phyloP scores from a whole-genome alignment of 2,113 vertebrate genomes.

The Phaethornis superciliosus region DNA sequence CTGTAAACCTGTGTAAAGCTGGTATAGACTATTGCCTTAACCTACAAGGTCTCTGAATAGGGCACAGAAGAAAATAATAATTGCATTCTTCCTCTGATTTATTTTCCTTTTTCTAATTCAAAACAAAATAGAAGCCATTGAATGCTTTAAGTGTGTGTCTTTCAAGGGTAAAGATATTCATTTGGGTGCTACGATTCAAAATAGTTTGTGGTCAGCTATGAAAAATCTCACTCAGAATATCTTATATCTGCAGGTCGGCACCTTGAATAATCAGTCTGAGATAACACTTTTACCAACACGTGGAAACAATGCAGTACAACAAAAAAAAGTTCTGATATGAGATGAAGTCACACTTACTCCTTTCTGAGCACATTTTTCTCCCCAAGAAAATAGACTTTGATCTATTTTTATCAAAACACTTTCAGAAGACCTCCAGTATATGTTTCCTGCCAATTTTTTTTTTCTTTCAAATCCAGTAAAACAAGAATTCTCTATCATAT shows the following conservation, averaged over 20 bases:
- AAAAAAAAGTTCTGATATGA: constrained; percentile 22
- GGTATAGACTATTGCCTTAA: constrained; percentile 14
- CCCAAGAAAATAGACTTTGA: not conserved
- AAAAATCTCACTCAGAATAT: not conserved
- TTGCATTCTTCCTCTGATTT: not conserved
- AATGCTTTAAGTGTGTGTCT: not conserved
- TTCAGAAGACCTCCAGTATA: not conserved
- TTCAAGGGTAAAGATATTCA: not conserved
- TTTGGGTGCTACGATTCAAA: not conserved
- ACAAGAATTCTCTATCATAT: not conserved
- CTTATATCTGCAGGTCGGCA: not conserved
- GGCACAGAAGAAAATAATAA: not conserved
- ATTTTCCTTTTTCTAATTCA: not conserved
- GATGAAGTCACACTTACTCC: constrained; percentile 13
- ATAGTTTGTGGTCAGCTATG: not conserved
- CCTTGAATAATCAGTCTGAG: not conserved
- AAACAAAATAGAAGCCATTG: not conserved
- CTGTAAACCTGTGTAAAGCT: constrained; percentile 16
- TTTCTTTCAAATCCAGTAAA: not conserved
- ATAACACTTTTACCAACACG: not conserved
- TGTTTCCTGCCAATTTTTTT: not conserved
- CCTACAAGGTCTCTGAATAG: not conserved
- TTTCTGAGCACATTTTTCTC: constrained; percentile 15
- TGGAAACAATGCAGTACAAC: not conserved
- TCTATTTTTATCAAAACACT: constrained; percentile 25